Percentiles rank a stretch among this genome's conserved stretches.
phyloP scores from a whole-genome alignment of 2,797 vertebrate genomes.

The Sorex maritimensis region DNA sequence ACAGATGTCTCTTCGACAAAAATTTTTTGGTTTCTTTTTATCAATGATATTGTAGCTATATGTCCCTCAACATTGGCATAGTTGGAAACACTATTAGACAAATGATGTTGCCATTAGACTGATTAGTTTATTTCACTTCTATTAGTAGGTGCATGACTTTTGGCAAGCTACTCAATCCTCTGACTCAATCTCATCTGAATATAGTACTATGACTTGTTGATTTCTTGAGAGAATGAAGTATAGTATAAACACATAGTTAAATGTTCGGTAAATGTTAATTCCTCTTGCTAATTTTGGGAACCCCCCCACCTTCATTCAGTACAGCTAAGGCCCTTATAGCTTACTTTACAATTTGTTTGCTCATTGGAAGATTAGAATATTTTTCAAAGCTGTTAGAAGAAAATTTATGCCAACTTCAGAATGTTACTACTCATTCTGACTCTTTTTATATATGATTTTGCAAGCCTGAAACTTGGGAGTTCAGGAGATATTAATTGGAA shows the following conservation, averaged over 20 bases:
- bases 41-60: neutral
- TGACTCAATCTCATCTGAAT: neutral
- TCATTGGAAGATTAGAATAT: slow-evolving; percentile 36
- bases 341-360: neutral
- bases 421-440: slow-evolving; percentile 14
- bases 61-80: neutral
- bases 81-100: neutral
- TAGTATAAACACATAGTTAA: neutral
- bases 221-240: neutral
- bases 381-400: slow-evolving; percentile 41
- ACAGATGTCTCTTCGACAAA: too few relatives aligned
- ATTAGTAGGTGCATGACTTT: slow-evolving; percentile 3
- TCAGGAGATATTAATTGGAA: neutral
- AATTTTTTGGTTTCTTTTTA: too few relatives aligned
- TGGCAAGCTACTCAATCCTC: neutral
- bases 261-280: neutral
- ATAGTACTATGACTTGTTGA: neutral
- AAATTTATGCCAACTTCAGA: slow-evolving; percentile 21
- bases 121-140: slow-evolving; percentile 22
- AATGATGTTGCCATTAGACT: neutral
- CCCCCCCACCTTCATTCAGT: too few relatives aligned
- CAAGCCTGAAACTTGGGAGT: neutral
- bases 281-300: neutral
- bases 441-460: slow-evolving; percentile 25
- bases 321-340: neutral